These are phyloP conservation scores for Brachyopa scutellaris DNA, from an alignment of 2,888 invertebrate genomes.

Conservation along the genomic window DNA sequence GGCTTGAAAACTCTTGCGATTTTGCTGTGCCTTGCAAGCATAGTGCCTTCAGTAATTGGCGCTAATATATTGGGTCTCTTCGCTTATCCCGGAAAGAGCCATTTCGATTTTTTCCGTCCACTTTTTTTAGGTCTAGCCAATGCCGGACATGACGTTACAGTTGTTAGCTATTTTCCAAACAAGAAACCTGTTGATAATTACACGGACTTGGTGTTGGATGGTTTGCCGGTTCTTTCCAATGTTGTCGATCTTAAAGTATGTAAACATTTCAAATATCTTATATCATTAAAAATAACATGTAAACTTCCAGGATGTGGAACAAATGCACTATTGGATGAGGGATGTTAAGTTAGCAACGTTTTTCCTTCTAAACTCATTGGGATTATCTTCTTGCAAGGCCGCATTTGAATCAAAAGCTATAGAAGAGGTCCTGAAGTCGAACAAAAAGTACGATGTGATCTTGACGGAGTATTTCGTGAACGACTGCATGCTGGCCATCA, in stretches of 20 bases:
- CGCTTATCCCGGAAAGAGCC: slow-evolving; percentile 80
- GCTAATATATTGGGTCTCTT: slow-evolving; percentile 79
- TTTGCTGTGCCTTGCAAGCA: background rate
- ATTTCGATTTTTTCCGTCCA: slow-evolving; percentile 81
- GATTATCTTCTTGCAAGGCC: slow-evolving; percentile 75
- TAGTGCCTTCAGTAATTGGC: slow-evolving; percentile 4
- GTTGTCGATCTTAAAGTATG: slow-evolving; percentile 76
- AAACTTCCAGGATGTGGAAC: slow-evolving; percentile 41
- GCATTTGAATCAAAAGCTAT: slow-evolving; percentile 77
- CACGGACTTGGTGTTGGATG: slow-evolving; percentile 76
- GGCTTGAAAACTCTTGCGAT: background rate
- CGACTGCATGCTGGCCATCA: slow-evolving; percentile 86
- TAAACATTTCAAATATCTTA: background rate
- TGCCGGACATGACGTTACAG: slow-evolving; percentile 81
- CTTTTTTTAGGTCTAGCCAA: slow-evolving; percentile 80
- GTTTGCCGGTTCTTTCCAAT: slow-evolving; percentile 75
- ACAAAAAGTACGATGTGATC: slow-evolving; percentile 85
- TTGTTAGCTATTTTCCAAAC: slow-evolving; percentile 81
- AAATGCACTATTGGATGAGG: slow-evolving; percentile 42
- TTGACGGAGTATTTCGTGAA: slow-evolving; percentile 87
- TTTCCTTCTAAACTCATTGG: slow-evolving; percentile 76
- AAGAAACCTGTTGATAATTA: slow-evolving; percentile 76
- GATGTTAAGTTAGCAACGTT: slow-evolving; percentile 74
- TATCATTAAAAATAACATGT: background rate
- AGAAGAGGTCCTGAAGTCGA: slow-evolving; percentile 73